Percentiles rank a stretch among this genome's conserved stretches.
phyloP scores from a whole-genome alignment of 2,797 vertebrate species.

The Anomalospiza imberbis region DNA sequence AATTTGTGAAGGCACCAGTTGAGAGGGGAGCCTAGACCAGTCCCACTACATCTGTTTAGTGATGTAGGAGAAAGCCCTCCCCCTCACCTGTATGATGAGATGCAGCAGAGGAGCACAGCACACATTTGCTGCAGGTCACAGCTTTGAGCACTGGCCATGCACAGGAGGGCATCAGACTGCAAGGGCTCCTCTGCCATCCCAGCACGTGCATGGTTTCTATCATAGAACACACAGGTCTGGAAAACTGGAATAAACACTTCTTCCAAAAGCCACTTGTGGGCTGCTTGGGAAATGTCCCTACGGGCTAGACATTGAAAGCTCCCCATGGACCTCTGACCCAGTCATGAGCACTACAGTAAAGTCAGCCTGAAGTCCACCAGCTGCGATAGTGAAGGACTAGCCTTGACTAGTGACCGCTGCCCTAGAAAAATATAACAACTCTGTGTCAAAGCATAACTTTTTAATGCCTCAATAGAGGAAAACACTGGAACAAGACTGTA shows the following conservation, averaged over 20 bases:
- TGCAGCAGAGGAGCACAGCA: not conserved
- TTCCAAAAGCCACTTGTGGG: not conserved
- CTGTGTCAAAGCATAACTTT: not conserved
- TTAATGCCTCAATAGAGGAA: not conserved
- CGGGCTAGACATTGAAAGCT: not conserved
- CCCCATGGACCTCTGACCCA: not conserved
- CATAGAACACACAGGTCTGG: not conserved
- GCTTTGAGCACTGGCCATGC: not conserved
- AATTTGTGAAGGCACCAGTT: not conserved
- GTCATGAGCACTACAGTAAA: not conserved
- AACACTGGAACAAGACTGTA: not conserved
- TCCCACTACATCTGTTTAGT: not conserved
- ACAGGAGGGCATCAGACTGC: rapidly evolving
- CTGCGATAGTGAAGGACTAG: not conserved
- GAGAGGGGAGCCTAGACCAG: not conserved
- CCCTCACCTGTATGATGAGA: rapidly evolving
- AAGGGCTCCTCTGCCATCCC: not conserved
- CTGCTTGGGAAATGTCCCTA: not conserved
- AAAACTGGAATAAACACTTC: not conserved
- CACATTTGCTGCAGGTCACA: not conserved
- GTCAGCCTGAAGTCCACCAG: not conserved
- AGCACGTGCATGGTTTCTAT: rapidly evolving
- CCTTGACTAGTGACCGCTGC: not conserved
- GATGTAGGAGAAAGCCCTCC: not conserved
- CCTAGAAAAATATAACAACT: not conserved